phyloP scores from a whole-genome alignment of 1,140 invertebrate species.

The Dolichoris vasculosae region DNA sequence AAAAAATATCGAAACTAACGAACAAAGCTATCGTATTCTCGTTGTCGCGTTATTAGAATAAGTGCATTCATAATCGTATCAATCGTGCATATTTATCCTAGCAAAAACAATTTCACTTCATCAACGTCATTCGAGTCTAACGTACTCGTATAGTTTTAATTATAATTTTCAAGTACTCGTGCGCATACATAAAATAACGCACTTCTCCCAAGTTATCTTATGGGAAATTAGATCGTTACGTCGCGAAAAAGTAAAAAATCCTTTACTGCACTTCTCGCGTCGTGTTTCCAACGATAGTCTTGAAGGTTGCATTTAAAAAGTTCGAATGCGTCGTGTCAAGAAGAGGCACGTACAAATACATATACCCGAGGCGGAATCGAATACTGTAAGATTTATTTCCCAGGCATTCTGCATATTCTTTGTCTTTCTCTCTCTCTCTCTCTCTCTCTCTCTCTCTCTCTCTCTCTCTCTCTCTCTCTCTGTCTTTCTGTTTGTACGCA shows the following conservation, averaged over 20 bases:
- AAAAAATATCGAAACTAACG: too few relatives aligned
- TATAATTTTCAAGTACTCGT: slow-evolving; percentile 1
- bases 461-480: neutral
- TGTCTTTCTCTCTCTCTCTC: too few relatives aligned
- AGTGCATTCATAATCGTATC: neutral
- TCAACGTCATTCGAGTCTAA: neutral
- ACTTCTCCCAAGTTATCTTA: neutral
- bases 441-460: neutral
- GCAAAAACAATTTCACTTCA: too few relatives aligned
- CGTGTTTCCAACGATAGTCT: neutral
- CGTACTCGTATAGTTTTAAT: slow-evolving; percentile 14
- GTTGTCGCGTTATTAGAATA: neutral
- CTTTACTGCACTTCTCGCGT: slow-evolving; percentile 4
- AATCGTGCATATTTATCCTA: neutral
- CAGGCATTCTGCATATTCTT: neutral
- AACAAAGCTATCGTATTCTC: neutral
- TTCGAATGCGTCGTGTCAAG: slow-evolving; percentile 8
- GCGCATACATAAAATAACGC: neutral
- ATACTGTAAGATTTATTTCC: slow-evolving; percentile 45
- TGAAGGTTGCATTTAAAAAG: slow-evolving; percentile 18
- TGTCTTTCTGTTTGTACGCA: neutral
- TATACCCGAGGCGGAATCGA: neutral
- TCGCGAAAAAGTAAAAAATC: slow-evolving; percentile 12
- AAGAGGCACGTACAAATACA: slow-evolving; percentile 1
- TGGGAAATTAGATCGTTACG: neutral